These are phyloP conservation scores for Pheosia gnoma DNA, from an alignment of 2,888 invertebrate species.

Conservation along the genomic window DNA sequence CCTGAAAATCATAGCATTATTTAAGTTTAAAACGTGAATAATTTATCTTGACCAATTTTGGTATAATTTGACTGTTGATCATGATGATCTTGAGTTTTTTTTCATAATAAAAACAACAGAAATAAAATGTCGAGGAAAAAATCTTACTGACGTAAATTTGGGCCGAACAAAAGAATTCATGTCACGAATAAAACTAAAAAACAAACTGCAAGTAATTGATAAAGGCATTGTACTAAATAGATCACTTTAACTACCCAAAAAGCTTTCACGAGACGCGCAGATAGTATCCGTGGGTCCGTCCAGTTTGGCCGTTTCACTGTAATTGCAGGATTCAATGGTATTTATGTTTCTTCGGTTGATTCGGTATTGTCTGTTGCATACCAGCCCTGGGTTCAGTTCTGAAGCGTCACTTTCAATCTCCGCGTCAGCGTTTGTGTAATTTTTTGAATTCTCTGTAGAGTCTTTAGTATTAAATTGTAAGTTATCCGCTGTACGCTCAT, in stretches of 20 bases:
- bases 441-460: conserved; percentile 47
- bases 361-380: conserved; percentile 71
- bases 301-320: conserved; percentile 50
- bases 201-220: conserved; percentile 7
- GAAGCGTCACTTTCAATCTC: conserved; percentile 34
- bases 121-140: not conserved
- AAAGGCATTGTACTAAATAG: conserved; percentile 3
- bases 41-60: not conserved
- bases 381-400: conserved; percentile 48
- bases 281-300: conserved; percentile 46
- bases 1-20: conserved; percentile 33
- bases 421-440: conserved; percentile 37
- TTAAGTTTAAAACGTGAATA: conserved; percentile 1
- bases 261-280: conserved; percentile 39
- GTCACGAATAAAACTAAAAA: conserved; percentile 6
- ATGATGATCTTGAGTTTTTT: not conserved
- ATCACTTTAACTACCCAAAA: conserved; percentile 44
- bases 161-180: conserved; percentile 7
- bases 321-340: conserved; percentile 41
- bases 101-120: not conserved
- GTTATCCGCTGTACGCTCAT: conserved; percentile 48
- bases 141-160: not conserved
- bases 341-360: conserved; percentile 58
- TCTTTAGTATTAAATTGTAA: conserved; percentile 49
- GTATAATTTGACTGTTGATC: not conserved